A percentile compares a stretch with the other conserved stretches of the same genome.
phyloP scores from a whole-genome alignment of 2,113 vertebrate genomes.

The Eupsittula cactorum region DNA sequence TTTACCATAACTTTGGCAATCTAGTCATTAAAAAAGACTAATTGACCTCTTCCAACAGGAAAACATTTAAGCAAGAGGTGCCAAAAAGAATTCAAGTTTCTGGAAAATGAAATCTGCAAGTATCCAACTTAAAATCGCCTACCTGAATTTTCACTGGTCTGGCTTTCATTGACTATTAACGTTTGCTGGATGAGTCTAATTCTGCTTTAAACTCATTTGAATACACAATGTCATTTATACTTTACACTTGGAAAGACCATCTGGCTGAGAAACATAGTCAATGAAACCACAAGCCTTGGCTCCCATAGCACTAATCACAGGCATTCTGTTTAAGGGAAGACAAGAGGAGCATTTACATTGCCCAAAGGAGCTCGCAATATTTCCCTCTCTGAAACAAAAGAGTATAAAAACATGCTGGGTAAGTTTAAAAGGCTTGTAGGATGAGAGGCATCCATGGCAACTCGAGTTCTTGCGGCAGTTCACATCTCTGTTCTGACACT shows the following conservation, averaged over 20 bases:
- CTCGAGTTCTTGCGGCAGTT: constrained; percentile 34
- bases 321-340: constrained; percentile 88
- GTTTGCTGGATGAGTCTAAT: neutral
- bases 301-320: constrained; percentile 71
- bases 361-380: constrained; percentile 90
- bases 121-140: constrained; percentile 79
- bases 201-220: neutral
- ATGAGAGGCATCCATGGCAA: constrained; percentile 76
- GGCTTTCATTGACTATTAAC: constrained; percentile 73
- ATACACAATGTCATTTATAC: neutral
- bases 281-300: constrained; percentile 60
- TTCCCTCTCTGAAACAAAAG: constrained; percentile 86
- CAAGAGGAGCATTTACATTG: constrained; percentile 85
- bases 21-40: constrained; percentile 56
- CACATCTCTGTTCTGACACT: neutral
- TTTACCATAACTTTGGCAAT: neutral
- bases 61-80: constrained; percentile 93
- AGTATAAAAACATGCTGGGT: constrained; percentile 86
- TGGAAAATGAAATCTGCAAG: constrained; percentile 92
- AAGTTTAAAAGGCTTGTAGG: constrained; percentile 79
- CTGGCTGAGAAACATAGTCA: constrained; percentile 48
- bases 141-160: constrained; percentile 14
- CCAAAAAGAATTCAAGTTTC: constrained; percentile 85
- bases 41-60: constrained; percentile 86
- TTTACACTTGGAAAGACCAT: neutral